Evolutionary conservation across 2,113 vertebrate genomes (phyloP).

Genomic region (Riparia riparia): DNA sequence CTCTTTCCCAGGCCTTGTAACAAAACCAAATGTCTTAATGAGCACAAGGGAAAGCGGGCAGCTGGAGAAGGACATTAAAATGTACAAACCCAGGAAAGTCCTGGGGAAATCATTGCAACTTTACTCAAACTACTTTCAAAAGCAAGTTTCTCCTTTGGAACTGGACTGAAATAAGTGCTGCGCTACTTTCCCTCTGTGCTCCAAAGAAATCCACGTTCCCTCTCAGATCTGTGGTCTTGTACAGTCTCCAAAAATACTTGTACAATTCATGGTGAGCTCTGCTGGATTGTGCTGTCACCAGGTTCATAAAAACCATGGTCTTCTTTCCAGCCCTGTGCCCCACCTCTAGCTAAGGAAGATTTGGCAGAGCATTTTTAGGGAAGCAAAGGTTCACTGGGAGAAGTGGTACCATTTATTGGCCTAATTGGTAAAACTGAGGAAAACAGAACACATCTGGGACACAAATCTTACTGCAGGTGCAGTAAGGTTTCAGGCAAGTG

Average conservation of each 20-base stretch:
- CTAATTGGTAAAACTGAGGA: background rate
- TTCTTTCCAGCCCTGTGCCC: background rate
- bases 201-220: background rate
- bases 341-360: background rate
- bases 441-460: background rate
- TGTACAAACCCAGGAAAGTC: background rate
- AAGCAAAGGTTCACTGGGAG: background rate
- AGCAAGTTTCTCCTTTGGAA: background rate
- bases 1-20: constrained; percentile 21
- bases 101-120: background rate
- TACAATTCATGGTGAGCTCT: background rate
- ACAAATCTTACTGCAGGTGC: background rate
- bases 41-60: constrained; percentile 36
- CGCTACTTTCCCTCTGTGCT: background rate
- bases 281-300: background rate
- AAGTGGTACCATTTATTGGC: background rate
- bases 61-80: constrained; percentile 39
- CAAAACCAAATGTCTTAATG: constrained; percentile 54
- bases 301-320: background rate
- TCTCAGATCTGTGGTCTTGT: background rate
- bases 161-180: background rate
- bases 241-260: background rate
- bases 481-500: background rate
- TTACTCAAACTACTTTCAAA: background rate
- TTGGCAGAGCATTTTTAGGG: background rate